Base-by-base conservation (phyloP, 2,888 invertebrate genomes). In the Ectropis crepuscularia region DNA sequence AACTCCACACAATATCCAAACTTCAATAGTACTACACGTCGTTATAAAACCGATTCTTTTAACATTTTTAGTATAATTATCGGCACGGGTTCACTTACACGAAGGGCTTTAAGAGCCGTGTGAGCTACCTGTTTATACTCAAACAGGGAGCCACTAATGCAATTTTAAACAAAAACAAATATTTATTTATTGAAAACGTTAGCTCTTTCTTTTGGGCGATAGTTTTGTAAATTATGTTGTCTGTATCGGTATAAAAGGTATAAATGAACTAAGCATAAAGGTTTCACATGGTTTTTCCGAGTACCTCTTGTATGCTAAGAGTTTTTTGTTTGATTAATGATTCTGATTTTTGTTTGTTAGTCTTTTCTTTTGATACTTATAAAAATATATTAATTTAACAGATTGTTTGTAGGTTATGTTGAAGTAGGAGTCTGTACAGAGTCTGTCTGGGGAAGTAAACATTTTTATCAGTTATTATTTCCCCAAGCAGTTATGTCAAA, bases 31-130 rank as follows among this genome's bases (percentile, higher is more conserved):
- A 62, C 51, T 28, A 51, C 57, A 43, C 62, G 60, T 70, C 67
- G 68, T 63, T 66, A 65, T 64, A 11, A 54, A 64, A 67, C 58
- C 53, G 65, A 65, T 63, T 64, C 69, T 67, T 64, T 70, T 61
- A 62, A 65, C 61, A 65, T 67, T 65, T 62, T 61, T 57, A 62
- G 36, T 54, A 48, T 59, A 66, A 66, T 66, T 66, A 67, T 51
- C 50, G 62, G 55, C 65, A 68, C 59, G 59, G 53, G 63, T 41
- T 59, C 28, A 41, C 16, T 63, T 59, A 50, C 58, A 59, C 49
- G 53, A 55, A 50, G 54, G 63, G 49, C 42, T 50, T 53, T n/a
- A 16, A 63, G 54, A 47, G 9, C 51, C 16, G 41, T 28, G 16
- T 7, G n/a, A n/a, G 41, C 51, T 41, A 51, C 41, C 5, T 2